Conservation (phyloP, 1,140 invertebrate species). For the Holcopasites calliopsidis region DNA sequence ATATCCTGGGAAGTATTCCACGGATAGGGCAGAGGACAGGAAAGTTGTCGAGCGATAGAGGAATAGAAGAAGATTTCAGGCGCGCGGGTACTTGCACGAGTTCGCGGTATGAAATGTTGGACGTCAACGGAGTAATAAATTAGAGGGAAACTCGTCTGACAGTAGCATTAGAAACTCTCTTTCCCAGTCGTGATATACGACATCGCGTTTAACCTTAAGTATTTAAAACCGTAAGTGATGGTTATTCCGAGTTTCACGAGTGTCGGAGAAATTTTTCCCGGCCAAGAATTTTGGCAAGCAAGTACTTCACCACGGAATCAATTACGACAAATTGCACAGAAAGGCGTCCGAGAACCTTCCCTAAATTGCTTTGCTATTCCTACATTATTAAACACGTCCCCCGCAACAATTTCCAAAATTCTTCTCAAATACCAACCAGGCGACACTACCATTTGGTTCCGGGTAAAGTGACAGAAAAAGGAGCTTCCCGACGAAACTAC, state of each 20-base stretch:
- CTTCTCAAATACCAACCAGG: background rate
- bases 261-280: background rate
- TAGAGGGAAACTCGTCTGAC: conserved; percentile 41
- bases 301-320: too few species aligned
- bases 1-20: background rate
- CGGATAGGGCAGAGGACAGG: too few species aligned
- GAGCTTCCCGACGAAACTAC: background rate
- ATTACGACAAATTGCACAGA: too few species aligned
- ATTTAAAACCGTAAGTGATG: conserved; percentile 27
- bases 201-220: conserved; percentile 21
- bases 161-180: conserved; percentile 20
- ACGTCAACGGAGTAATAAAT: conserved; percentile 52
- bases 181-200: conserved; percentile 15
- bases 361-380: background rate
- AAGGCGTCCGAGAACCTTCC: too few species aligned
- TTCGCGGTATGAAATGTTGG: conserved; percentile 32
- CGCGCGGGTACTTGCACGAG: conserved; percentile 38
- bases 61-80: conserved; percentile 48
- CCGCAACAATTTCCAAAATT: background rate
- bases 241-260: background rate
- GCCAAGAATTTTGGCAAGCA: too few species aligned
- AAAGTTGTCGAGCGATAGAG: conserved; percentile 30
- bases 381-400: background rate
- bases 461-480: background rate
- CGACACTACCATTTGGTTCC: background rate